Base-by-base conservation (phyloP, 2,797 vertebrate species). In the Parauchenoglanis ngamensis region DNA sequence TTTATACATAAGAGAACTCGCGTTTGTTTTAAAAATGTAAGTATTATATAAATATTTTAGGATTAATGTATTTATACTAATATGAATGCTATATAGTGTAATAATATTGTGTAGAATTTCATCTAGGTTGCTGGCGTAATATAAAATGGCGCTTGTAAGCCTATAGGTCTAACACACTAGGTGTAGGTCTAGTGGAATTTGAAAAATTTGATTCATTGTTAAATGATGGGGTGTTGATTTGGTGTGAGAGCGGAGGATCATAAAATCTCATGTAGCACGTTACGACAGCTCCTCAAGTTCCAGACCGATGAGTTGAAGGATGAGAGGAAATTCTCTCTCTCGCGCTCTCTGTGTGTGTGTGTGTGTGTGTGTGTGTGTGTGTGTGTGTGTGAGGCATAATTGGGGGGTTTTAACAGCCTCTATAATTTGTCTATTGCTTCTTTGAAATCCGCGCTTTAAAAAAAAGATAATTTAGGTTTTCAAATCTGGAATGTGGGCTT, bases 271-370 rank as follows among this genome's bases (percentile, higher is more conserved):
- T 87, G 83, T 91, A 92, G 83, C 90, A 91, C 94, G 94, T 94
- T 92, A 82, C 89, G 93, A 94, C 94, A 95, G 90, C 81, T 89
- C 88, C 91, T 90, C 87, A 72, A 90, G 59, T 91, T 89, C 88
- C 90, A 90, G 91, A 94, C 91, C 88, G 89, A 83, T 84, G 86
- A 90, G 56, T 59, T 83, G 80, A 85, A 40, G 76, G 76, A 81
- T 85, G 61, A 80, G 46, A 85, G 61, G 89, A 90, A 68, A 91
- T 84, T 67, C 88, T 77, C 59, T 65, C 72, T 49, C 65, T 86
- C 67, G 90, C 77, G 28, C 35, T 21, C 80, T n/a, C 7, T 44
- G 11, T 61, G 5, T 44, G 21, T 44, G 56, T 44, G 31, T 11
- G 21, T 35, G 56, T 40, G 54, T 2, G 31, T 2, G 31, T 28